Evolutionary conservation across 2,113 vertebrate species (phyloP).

Genomic region (Panthera leo): DNA sequence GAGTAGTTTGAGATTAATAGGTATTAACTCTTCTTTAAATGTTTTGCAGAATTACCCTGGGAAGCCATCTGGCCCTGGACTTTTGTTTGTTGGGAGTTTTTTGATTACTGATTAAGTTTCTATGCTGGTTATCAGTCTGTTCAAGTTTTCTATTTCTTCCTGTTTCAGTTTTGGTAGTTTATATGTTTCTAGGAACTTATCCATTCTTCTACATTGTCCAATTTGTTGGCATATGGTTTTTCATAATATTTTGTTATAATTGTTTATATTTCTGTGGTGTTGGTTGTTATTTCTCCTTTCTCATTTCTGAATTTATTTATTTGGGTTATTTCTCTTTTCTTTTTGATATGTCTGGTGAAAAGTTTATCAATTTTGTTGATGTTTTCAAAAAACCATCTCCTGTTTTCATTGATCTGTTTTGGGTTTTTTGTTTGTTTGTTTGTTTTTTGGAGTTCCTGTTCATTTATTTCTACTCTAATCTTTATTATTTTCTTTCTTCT

Average conservation of each 20-base stretch:
- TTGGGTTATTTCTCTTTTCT: background rate
- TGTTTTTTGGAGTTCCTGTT: background rate
- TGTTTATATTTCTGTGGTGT: background rate
- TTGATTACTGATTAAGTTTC: background rate
- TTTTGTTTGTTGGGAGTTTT: background rate
- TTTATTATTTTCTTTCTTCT: background rate
- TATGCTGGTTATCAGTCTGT: background rate
- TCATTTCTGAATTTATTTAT: background rate
- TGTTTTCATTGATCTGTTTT: background rate
- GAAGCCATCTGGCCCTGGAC: background rate
- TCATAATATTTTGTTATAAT: background rate
- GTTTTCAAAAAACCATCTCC: background rate
- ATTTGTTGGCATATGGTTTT: background rate
- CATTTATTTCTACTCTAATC: background rate
- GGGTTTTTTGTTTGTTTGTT: background rate
- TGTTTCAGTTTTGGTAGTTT: background rate
- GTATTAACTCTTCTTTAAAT: background rate
- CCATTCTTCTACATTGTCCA: background rate
- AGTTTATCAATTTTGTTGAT: background rate
- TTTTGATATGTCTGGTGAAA: background rate
- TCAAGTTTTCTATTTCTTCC: background rate
- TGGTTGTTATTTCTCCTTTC: background rate
- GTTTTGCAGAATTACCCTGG: background rate
- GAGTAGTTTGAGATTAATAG: background rate
- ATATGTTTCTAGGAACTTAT: background rate